Percentiles rank a stretch among this genome's conserved stretches.
Conservation (phyloP, 2,888 invertebrate species). For the Limnephilus rhombicus region DNA sequence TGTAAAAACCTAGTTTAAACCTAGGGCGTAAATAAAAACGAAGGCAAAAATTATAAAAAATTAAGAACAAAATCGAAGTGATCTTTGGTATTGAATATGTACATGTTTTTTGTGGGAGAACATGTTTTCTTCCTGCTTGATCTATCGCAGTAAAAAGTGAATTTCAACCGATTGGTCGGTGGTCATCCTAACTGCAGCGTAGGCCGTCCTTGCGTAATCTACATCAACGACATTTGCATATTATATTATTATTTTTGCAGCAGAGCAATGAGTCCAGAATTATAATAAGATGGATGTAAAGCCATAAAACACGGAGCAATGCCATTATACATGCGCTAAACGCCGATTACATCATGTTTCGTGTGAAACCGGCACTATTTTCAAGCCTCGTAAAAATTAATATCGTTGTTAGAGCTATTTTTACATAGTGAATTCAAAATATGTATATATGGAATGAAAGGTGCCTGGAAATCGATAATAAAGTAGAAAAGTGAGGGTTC, state of each 20-base stretch:
- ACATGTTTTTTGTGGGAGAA: too few relatives aligned
- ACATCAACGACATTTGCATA: background rate
- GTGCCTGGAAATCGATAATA: background rate
- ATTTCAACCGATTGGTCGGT: background rate
- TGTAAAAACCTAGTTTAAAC: too few relatives aligned
- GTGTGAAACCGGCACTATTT: slow-evolving; percentile 29
- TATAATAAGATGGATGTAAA: background rate
- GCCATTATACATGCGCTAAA: slow-evolving; percentile 13
- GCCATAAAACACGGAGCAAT: slow-evolving; percentile 34
- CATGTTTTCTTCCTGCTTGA: too few relatives aligned
- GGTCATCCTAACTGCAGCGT: background rate
- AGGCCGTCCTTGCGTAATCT: background rate
- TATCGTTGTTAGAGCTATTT: background rate
- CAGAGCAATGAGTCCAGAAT: background rate
- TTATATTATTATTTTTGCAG: background rate
- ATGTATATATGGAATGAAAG: background rate
- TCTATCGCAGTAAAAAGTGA: too few relatives aligned
- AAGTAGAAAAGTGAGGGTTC: background rate
- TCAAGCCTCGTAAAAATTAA: slow-evolving; percentile 10
- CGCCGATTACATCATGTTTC: slow-evolving; percentile 22
- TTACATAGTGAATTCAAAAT: background rate
- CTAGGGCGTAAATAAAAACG: too few relatives aligned
- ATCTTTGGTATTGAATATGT: too few relatives aligned
- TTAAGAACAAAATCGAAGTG: too few relatives aligned
- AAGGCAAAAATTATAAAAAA: too few relatives aligned